These are phyloP conservation scores for Serripes groenlandicus DNA, from an alignment of 2,888 invertebrate genomes.

Conservation along the genomic window DNA sequence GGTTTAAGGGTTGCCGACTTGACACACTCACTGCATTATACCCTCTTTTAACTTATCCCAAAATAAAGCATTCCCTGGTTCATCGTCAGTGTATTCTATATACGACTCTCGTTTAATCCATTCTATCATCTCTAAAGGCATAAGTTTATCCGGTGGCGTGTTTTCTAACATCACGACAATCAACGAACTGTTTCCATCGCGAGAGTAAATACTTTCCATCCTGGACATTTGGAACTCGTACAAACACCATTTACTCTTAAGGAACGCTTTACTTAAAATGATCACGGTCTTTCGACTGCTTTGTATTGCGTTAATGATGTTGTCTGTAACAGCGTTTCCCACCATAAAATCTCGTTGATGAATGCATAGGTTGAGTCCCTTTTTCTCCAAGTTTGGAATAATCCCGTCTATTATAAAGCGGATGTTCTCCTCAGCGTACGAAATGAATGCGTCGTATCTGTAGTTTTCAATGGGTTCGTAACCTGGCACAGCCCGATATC, in stretches of 20 bases:
- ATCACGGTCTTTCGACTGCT: not conserved
- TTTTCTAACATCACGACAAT: not conserved
- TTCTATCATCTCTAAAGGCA: not conserved
- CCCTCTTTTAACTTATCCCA: too few relatives aligned
- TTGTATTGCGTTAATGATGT: not conserved
- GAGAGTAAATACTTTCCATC: slow-evolving; percentile 64
- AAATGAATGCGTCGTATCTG: not conserved
- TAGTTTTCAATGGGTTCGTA: not conserved
- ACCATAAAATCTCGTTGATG: not conserved
- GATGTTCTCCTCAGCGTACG: not conserved
- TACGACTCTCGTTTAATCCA: not conserved
- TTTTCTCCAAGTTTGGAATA: not conserved
- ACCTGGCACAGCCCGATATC: not conserved
- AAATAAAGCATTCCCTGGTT: not conserved
- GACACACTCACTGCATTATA: too few relatives aligned
- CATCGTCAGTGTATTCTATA: not conserved
- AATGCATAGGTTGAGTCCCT: not conserved
- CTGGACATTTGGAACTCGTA: slow-evolving; percentile 72
- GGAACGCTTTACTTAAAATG: not conserved
- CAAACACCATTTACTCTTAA: slow-evolving; percentile 24
- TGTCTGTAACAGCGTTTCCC: not conserved
- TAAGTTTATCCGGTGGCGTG: not conserved
- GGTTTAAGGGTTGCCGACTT: too few relatives aligned
- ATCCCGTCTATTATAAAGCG: not conserved
- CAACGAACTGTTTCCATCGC: slow-evolving; percentile 3